Base-by-base conservation (phyloP, 2,797 vertebrate species). In the Pipistrellus nathusii region DNA sequence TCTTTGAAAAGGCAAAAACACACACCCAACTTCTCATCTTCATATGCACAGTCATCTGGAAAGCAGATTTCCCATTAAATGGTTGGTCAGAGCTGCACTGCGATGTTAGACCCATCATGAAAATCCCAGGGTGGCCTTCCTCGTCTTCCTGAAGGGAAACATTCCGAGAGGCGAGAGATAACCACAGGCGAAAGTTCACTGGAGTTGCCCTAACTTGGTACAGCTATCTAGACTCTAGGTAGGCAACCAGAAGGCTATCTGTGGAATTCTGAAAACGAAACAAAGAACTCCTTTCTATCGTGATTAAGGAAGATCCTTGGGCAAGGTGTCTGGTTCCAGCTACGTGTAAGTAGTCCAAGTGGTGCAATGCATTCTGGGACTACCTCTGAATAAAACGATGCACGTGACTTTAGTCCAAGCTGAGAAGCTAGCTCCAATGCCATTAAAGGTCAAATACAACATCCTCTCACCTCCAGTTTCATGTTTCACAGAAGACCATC, bases 31-130 rank as follows among this genome's bases (percentile, higher is more conserved):
- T n/a, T 93, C 91, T 93, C 92, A 64, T 91, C 78, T 90, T 85
- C 64, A 55, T 59, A 90, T 66, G 51, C 25, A 69, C 41, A n/a
- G n/a, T 94, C 94, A 96, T 96, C 91, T 95, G 97, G 95, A 95
- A 90, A 94, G 92, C 96, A 97, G 95, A 95, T 75, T 66, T 87
- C 72, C 73, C 73, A 73, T 69, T 88, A 94, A 90, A 82, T 0
- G 1, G 62, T 81, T 71, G 46, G 88, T 90, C 84, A 91, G 73
- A 85, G 72, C 68, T n/a, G 13, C 15, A 71, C 66, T 18, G 30
- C 0, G 35, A 62, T 64, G 82, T 66, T 88, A 91, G 93, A 71
- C 76, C 82, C 44, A 90, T 90, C 73, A 68, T 3, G 4, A 46
- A 94, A 90, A 75, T 53, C n/a, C 64, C 69, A 62, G 27, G 13